Conservation (phyloP, 1,140 invertebrate genomes). For the Drosophila obscura region DNA sequence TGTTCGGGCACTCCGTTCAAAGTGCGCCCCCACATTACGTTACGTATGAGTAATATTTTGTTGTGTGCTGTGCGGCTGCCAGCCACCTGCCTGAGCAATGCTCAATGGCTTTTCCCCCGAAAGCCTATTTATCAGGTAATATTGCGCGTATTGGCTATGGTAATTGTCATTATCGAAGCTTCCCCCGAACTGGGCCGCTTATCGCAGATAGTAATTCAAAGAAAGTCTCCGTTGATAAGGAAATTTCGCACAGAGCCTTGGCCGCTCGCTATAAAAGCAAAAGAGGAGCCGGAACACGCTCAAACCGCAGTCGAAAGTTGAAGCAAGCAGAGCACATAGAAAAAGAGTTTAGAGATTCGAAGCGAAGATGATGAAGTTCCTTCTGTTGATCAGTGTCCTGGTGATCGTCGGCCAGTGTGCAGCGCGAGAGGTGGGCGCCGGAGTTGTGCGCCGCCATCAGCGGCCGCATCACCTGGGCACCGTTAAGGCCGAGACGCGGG, state of each 20-base stretch:
- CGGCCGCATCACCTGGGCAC: slow-evolving; percentile 38
- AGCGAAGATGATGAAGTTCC: slow-evolving; percentile 55
- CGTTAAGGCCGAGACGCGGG: slow-evolving; percentile 57
- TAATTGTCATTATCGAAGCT: slow-evolving; percentile 69
- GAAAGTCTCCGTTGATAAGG: slow-evolving; percentile 63
- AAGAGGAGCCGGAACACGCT: slow-evolving; percentile 3
- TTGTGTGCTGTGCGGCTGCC: slow-evolving; percentile 5
- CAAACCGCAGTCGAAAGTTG: slow-evolving; percentile 52
- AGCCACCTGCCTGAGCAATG: slow-evolving; percentile 1
- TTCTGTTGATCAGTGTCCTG: slow-evolving; percentile 36
- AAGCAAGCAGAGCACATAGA: slow-evolving; percentile 19
- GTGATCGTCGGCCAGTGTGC: slow-evolving; percentile 30
- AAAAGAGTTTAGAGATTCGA: background rate
- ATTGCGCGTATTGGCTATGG: slow-evolving; percentile 49
- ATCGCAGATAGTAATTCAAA: slow-evolving; percentile 52
- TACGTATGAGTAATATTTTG: slow-evolving; percentile 64
- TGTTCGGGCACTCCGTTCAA: slow-evolving; percentile 24
- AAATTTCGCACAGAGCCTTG: slow-evolving; percentile 13
- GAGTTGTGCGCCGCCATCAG: slow-evolving; percentile 1
- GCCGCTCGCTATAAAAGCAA: slow-evolving; percentile 55
- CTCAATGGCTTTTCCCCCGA: background rate
- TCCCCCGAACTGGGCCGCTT: slow-evolving; percentile 51
- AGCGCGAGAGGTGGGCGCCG: slow-evolving; percentile 16
- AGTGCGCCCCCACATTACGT: slow-evolving; percentile 45
- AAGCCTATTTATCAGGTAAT: slow-evolving; percentile 41